Percentiles rank a stretch among this genome's conserved stretches.
phyloP scores from a whole-genome alignment of 2,888 invertebrate genomes.

The Trachelus tabidus region DNA sequence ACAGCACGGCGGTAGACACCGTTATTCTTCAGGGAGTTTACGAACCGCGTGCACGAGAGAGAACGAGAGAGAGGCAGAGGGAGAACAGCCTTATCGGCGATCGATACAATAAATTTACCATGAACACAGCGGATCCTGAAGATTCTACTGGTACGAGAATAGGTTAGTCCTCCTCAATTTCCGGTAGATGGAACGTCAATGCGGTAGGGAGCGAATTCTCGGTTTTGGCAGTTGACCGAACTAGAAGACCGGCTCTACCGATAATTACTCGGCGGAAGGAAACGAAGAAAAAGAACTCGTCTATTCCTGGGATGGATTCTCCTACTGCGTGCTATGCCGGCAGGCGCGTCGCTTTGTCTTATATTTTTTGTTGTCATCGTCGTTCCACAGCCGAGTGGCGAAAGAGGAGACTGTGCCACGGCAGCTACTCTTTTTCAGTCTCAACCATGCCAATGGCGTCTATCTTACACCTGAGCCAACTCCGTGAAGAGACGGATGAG shows the following conservation, averaged over 20 bases:
- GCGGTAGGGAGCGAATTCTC: constrained; percentile 25
- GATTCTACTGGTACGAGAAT: constrained; percentile 31
- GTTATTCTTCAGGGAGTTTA: constrained; percentile 40
- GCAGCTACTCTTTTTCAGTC: constrained; percentile 11
- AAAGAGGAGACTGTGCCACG: constrained; percentile 12
- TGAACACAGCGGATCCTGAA: constrained; percentile 23
- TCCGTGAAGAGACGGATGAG: not conserved
- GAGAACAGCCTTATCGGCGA: constrained; percentile 9
- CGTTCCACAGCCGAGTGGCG: constrained; percentile 8
- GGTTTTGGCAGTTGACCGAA: not conserved
- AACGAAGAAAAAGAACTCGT: constrained; percentile 35
- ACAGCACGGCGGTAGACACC: constrained; percentile 51
- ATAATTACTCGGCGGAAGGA: constrained; percentile 31
- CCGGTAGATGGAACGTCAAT: constrained; percentile 7
- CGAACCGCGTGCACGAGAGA: not conserved
- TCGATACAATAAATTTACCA: constrained; percentile 19
- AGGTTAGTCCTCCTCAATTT: not conserved
- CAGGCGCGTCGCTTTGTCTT: constrained; percentile 13
- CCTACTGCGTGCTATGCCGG: constrained; percentile 2
- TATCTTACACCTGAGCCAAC: not conserved
- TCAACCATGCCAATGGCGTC: not conserved
- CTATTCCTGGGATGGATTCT: constrained; percentile 46
- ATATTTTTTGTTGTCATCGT: constrained; percentile 18
- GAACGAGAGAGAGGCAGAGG: not conserved
- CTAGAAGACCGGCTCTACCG: constrained; percentile 18